Conservation (phyloP, 2,888 invertebrate genomes). For the Hypercompe scribonia region DNA sequence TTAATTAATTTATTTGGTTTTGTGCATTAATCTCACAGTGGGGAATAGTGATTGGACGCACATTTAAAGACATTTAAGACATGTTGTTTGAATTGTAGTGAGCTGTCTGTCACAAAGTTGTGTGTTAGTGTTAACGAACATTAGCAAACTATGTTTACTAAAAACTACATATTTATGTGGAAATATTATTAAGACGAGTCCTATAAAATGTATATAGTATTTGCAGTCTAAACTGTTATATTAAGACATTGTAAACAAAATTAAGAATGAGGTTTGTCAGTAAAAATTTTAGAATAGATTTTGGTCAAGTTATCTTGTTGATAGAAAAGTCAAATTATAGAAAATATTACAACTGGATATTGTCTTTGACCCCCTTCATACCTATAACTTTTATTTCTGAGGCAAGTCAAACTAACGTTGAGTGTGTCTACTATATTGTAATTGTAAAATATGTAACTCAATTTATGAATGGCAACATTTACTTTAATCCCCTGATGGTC, state of each 20-base stretch:
- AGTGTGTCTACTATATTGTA: too few relatives aligned
- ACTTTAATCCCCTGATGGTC: background rate
- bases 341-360: background rate
- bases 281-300: background rate
- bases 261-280: background rate
- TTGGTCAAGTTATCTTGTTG: background rate
- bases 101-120: constrained; percentile 4
- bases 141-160: constrained; percentile 9
- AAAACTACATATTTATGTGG: constrained; percentile 17
- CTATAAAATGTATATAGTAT: background rate
- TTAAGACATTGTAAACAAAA: background rate
- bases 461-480: too few relatives aligned
- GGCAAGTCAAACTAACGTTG: too few relatives aligned
- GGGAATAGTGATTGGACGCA: constrained; percentile 16
- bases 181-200: background rate
- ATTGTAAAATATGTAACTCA: too few relatives aligned
- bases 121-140: background rate
- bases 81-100: background rate
- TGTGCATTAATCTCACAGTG: constrained; percentile 13
- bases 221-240: background rate
- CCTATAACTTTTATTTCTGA: background rate
- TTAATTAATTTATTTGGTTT: constrained; percentile 8
- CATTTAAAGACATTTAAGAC: constrained; percentile 11
- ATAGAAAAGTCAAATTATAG: background rate
- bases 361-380: background rate